These are phyloP conservation scores for Digitonthophagus gazella DNA, from an alignment of 2,888 invertebrate genomes.

Conservation along the genomic window DNA sequence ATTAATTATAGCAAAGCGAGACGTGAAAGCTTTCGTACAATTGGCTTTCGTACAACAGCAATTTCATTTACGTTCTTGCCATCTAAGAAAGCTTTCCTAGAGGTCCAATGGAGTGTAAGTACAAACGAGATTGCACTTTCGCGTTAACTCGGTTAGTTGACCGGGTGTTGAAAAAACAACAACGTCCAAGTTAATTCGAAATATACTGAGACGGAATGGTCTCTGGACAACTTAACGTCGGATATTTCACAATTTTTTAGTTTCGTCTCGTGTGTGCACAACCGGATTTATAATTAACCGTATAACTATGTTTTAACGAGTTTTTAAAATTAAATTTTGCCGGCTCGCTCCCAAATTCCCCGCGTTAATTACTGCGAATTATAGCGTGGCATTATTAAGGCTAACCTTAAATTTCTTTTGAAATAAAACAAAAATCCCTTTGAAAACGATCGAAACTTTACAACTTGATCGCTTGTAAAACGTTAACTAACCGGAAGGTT, in stretches of 20 bases:
- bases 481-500: too few species aligned
- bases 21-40: too few species aligned
- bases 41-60: too few species aligned
- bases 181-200: not conserved
- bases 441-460: too few species aligned
- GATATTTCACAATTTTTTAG: slow-evolving; percentile 12
- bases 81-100: not conserved
- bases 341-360: slow-evolving; percentile 9
- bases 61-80: not conserved
- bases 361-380: not conserved
- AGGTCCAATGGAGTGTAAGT: not conserved
- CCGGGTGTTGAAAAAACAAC: not conserved
- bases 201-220: not conserved
- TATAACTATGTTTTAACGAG: slow-evolving; percentile 13
- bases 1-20: not conserved
- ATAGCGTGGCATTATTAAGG: not conserved
- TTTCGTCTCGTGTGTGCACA: slow-evolving; percentile 4
- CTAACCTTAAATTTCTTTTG: not conserved
- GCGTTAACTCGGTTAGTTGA: too few species aligned
- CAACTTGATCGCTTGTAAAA: too few species aligned
- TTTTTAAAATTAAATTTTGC: slow-evolving; percentile 16
- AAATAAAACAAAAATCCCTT: not conserved
- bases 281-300: slow-evolving; percentile 8
- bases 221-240: not conserved
- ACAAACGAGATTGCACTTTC: not conserved